Evolutionary conservation across 2,113 vertebrate species (phyloP).

Genomic region (Scomber japonicus): DNA sequence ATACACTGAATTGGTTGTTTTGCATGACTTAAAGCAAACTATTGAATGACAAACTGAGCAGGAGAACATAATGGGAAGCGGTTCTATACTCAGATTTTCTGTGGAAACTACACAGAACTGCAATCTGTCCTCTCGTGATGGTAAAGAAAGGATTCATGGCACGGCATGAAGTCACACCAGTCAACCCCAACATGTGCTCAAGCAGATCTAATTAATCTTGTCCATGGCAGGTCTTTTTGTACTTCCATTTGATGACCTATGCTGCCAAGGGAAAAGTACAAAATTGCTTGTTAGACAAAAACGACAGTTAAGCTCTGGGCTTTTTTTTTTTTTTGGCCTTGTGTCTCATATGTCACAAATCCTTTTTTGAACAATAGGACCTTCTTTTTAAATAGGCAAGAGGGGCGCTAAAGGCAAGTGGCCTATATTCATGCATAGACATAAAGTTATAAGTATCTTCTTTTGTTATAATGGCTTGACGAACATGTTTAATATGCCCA

Average conservation of each 20-base stretch:
- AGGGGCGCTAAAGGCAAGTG: slow-evolving; percentile 22
- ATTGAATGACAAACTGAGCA: slow-evolving; percentile 16
- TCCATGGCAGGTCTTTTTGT: slow-evolving; percentile 31
- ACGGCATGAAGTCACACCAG: slow-evolving; percentile 18
- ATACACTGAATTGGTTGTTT: slow-evolving; percentile 39
- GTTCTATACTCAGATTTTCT: slow-evolving; percentile 22
- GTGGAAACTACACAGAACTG: slow-evolving; percentile 32
- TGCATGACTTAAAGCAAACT: slow-evolving; percentile 40
- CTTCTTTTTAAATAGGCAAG: slow-evolving; percentile 16
- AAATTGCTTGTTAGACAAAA: slow-evolving; percentile 50
- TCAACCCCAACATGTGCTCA: slow-evolving; percentile 12
- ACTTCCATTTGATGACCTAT: slow-evolving; percentile 44
- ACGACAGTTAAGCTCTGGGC: slow-evolving; percentile 22
- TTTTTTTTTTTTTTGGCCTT: slow-evolving; percentile 48
- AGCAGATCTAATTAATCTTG: slow-evolving; percentile 46
- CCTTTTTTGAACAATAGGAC: slow-evolving; percentile 25
- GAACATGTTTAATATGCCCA: slow-evolving; percentile 9
- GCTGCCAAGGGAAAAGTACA: slow-evolving; percentile 18
- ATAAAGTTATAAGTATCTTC: neutral
- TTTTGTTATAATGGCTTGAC: slow-evolving; percentile 26
- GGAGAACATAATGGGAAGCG: slow-evolving; percentile 10
- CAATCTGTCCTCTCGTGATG: neutral
- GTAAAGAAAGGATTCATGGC: slow-evolving; percentile 17
- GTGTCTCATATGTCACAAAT: slow-evolving; percentile 41
- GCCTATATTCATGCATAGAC: slow-evolving; percentile 37